These are phyloP conservation scores for Cossypha dichroa DNA, from an alignment of 2,797 vertebrate species.

Conservation along the genomic window DNA sequence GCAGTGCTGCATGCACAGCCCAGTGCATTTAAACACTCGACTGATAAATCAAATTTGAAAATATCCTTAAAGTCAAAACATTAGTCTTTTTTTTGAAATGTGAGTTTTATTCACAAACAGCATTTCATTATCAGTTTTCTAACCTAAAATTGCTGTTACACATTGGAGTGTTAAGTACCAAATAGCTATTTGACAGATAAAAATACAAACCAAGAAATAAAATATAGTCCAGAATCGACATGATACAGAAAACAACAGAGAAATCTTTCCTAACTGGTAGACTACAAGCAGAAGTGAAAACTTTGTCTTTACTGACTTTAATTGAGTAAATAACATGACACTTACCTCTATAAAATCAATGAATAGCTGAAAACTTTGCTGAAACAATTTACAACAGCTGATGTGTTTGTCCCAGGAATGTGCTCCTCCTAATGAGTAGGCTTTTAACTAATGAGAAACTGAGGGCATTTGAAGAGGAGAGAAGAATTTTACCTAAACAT, in stretches of 20 bases:
- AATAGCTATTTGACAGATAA: not conserved
- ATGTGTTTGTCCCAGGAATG: slow-evolving; percentile 35
- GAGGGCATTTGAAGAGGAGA: not conserved
- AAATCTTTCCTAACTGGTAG: not conserved
- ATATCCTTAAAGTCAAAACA: not conserved
- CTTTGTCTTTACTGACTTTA: not conserved
- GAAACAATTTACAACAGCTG: slow-evolving; percentile 19
- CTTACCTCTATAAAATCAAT: slow-evolving; percentile 57
- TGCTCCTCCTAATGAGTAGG: slow-evolving; percentile 48
- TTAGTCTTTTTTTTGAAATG: not conserved
- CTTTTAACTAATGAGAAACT: slow-evolving; percentile 59
- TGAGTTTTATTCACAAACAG: not conserved
- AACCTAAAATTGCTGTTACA: not conserved
- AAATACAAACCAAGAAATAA: not conserved
- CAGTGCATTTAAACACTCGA: not conserved
- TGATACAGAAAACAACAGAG: not conserved
- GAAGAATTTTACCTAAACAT: not conserved
- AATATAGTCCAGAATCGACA: not conserved
- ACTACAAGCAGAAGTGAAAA: slow-evolving; percentile 1
- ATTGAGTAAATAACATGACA: slow-evolving; percentile 31
- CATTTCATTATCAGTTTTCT: not conserved
- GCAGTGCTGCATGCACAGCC: not conserved
- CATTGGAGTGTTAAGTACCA: not conserved
- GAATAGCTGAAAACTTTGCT: slow-evolving; percentile 40
- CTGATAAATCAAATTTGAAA: not conserved